phyloP scores from a whole-genome alignment of 2,888 invertebrate species.

The Anarsia innoxiella region DNA sequence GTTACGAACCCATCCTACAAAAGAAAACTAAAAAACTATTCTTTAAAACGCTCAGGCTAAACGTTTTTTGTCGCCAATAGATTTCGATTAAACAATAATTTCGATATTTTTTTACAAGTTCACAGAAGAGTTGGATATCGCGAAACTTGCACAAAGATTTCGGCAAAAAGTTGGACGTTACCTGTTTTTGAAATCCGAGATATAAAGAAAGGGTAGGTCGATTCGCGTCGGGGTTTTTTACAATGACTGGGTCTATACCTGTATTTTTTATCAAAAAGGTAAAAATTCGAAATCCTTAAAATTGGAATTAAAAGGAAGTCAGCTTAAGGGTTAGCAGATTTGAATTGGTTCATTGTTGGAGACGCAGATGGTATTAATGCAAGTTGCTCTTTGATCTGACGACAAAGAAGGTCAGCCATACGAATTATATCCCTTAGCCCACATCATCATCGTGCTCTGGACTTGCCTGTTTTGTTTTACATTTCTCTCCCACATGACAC shows the following conservation, averaged over 20 bases:
- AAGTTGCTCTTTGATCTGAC: slow-evolving; percentile 54
- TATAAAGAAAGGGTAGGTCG: slow-evolving; percentile 68
- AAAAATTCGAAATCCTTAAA: slow-evolving; percentile 51
- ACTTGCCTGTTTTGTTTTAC: no score
- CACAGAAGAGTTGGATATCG: slow-evolving; percentile 65
- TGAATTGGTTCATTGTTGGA: slow-evolving; percentile 43
- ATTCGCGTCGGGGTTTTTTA: slow-evolving; percentile 53
- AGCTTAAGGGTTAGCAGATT: slow-evolving; percentile 61
- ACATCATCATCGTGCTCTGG: slow-evolving; percentile 17
- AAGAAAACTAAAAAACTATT: slow-evolving; percentile 62
- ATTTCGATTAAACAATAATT: slow-evolving; percentile 64
- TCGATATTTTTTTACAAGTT: slow-evolving; percentile 45
- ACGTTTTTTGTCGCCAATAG: slow-evolving; percentile 54
- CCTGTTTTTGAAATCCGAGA: slow-evolving; percentile 72
- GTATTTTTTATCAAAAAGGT: slow-evolving; percentile 46
- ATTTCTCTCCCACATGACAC: no score
- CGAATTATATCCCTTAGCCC: slow-evolving; percentile 27
- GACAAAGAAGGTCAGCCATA: slow-evolving; percentile 54
- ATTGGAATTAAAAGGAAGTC: slow-evolving; percentile 62
- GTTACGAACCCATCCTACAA: slow-evolving; percentile 61
- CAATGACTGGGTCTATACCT: slow-evolving; percentile 41
- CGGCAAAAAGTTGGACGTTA: slow-evolving; percentile 62
- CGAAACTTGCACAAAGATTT: slow-evolving; percentile 61
- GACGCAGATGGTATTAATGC: slow-evolving; percentile 51
- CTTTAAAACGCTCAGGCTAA: slow-evolving; percentile 46